Evolutionary conservation across 37 sponge, comb jelly and placozoan genomes (phyloP), one percentile per base, ranked within the genome.

Genomic region (Halichondria panicea): DNA sequence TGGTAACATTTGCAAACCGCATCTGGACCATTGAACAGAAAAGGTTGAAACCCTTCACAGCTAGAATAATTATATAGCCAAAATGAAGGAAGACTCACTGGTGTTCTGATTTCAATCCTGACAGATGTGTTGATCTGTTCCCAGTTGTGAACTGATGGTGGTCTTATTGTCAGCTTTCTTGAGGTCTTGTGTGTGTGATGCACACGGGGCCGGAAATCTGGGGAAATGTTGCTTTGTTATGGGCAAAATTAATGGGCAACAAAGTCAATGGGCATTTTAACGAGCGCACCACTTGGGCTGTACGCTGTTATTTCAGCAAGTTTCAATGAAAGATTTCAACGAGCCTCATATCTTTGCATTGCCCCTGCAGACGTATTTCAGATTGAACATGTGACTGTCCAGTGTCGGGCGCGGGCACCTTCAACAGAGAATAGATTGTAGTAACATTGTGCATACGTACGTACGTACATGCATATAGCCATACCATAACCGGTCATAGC

Each of bases 331-430:
- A 81, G 24, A 54, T 68, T 21, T 80, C 87, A 67, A 78, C 70
- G 1, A 22, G 24, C 21, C 38, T 55, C n/a, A n/a, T 24, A 93
- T 7, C 55, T 75, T 69, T 6, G 94, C 94, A 75, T 93, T 93
- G 45, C 94, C 94, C 90, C 94, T 86, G 11, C 90, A 91, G 6
- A 89, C 84, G 55, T 89, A 93, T 18, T 78, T 30, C 25, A 93
- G 77, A 4, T 65, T 75, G 63, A 93, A 89, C 43, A 93, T 86
- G 2, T 38, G n/a, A n/a, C n/a, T n/a, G n/a, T n/a, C n/a, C n/a
- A n/a, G n/a, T n/a, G n/a, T n/a, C n/a, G n/a, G n/a, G n/a, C n/a
- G n/a, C n/a, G n/a, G n/a, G n/a, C n/a, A n/a, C n/a, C n/a, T n/a
- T n/a, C n/a, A n/a, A n/a, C n/a, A n/a, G n/a, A n/a, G n/a, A n/a